Base-by-base conservation (phyloP, 2,888 invertebrate genomes). In the Phalera bucephala region DNA sequence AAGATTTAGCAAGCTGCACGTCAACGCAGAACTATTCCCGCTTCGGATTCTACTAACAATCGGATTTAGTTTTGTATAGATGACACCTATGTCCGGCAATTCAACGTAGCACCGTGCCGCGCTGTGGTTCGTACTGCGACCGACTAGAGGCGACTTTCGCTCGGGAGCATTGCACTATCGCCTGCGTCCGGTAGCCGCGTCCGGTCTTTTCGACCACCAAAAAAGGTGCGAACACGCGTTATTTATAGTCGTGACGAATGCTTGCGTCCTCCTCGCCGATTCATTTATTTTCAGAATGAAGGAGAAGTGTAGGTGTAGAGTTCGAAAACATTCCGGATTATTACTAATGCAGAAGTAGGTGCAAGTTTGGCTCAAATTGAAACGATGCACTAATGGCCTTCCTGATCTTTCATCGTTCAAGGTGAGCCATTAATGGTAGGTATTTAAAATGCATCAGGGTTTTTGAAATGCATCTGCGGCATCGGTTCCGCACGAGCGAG, bases 171-270 rank as follows among this genome's bases (percentile, higher is more conserved):
- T 77, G 80, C 77, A 78, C 81, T 72, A 66, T 68, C 65, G 74
- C 62, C 64, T 61, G 70, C 85, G 79, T 85, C 86, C 88, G 85
- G 88, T 85, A 84, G 85, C 71, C 56, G 72, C 78, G 74, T 88
- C 88, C 88, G 87, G 86, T 86, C 77, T 80, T 83, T 85, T 82
- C 73, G 80, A 82, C 73, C 65, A 76, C 88, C 86, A 82, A 88
- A 89, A 88, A 88, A 86, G 88, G 87, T 85, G 84, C 80, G 87
- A 84, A 83, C 83, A 77, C 54, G 56, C 70, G 58, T 78, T 86
- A 86, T 88, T 86, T 83, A 84, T 85, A 84, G 75, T 64, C 65
- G 67, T 87, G 88, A 87, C 83, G 78, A 86, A 80, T 73, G 64
- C 63, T 67, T 56, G 67, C 69, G 62, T 70, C 75, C 76, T 76